phyloP scores from a whole-genome alignment of 1,140 invertebrate species.

The Stegodyphus dumicola region DNA sequence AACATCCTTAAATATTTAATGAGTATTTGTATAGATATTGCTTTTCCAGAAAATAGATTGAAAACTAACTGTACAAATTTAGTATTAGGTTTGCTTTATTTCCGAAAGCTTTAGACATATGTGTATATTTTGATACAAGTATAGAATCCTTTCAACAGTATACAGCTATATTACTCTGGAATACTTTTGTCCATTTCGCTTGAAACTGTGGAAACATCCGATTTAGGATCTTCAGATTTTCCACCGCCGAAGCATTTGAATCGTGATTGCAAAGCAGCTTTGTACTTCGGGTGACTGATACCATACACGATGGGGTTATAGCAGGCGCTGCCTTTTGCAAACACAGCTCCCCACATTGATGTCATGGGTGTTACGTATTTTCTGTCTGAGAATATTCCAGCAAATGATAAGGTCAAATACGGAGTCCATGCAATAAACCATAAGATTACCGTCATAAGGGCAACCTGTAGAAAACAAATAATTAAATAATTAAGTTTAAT shows the following conservation, averaged over 20 bases:
- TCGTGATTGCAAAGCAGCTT: slow-evolving; percentile 72
- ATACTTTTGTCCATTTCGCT: neutral
- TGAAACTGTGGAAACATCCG: neutral
- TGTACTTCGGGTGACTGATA: slow-evolving; percentile 83
- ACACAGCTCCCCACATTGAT: slow-evolving; percentile 82
- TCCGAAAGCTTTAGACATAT: too few species aligned
- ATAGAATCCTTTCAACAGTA: too few species aligned
- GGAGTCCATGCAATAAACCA: slow-evolving; percentile 89
- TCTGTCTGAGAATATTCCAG: slow-evolving; percentile 77
- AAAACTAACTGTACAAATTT: too few species aligned
- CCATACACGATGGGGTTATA: slow-evolving; percentile 88
- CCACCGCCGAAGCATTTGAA: neutral
- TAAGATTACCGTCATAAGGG: slow-evolving; percentile 81
- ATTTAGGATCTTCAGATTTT: neutral
- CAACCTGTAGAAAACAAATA: slow-evolving; percentile 72
- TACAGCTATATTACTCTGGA: neutral
- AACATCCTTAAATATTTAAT: too few species aligned
- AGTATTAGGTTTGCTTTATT: too few species aligned
- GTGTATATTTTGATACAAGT: too few species aligned
- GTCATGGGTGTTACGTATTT: slow-evolving; percentile 73
- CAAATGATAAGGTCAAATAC: slow-evolving; percentile 81
- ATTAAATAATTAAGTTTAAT: neutral
- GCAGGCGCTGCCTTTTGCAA: slow-evolving; percentile 81
- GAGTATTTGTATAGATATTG: too few species aligned
- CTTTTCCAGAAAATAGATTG: too few species aligned